A percentile compares a stretch with the other conserved stretches of the same genome.
These are phyloP conservation scores for western clawed frog (Xenopus tropicalis) DNA, from an alignment of 2,113 vertebrate genomes.

Conservation along the genomic window UCB_Xtro_10.0 CM004443.2:36874501-36875000, in stretches of 20 bases:
- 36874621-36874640: neutral
- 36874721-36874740: neutral
- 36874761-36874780: slow-evolving; percentile 7
- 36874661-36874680: neutral
- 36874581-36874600: neutral
- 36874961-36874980: no score
- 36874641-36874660: slow-evolving; percentile 2
- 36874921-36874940: no score
- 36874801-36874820: slow-evolving; percentile 5
- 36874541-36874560: neutral
- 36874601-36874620: neutral
- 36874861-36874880: no score
- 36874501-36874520: neutral
- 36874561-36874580: neutral
- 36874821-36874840: slow-evolving; percentile 2
- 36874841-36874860: no score
- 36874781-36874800: slow-evolving; percentile 1
- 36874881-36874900: no score
- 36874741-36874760: slow-evolving; percentile 15
- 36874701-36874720: neutral
- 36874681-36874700: neutral
- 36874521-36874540: neutral
- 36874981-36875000: no score
- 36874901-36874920: no score
- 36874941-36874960: no score